These are phyloP conservation scores for Coenonympha glycerion DNA, from an alignment of 2,888 invertebrate species.

Conservation along the genomic window DNA sequence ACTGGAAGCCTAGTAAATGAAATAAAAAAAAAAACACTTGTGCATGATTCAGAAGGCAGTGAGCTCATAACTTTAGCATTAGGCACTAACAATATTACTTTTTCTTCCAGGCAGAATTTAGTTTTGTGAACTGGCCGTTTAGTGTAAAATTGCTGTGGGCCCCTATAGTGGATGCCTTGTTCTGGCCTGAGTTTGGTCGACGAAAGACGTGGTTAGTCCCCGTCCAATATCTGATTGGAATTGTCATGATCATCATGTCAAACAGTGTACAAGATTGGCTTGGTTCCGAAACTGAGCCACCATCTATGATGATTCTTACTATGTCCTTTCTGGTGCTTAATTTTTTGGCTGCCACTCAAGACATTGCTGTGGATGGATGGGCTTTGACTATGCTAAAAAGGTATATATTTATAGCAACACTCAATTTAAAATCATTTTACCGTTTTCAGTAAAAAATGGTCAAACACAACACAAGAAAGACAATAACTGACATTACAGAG, in stretches of 20 bases:
- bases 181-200: conserved; percentile 88
- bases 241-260: conserved; percentile 93
- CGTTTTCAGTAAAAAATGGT: no score
- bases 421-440: no score
- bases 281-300: conserved; percentile 77
- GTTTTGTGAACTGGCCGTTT: conserved; percentile 95
- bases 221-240: conserved; percentile 91
- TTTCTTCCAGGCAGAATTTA: conserved; percentile 86
- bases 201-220: conserved; percentile 97
- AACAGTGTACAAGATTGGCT: conserved; percentile 84
- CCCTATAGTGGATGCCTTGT: conserved; percentile 96
- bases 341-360: conserved; percentile 98
- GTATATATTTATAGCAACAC: no score
- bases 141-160: conserved; percentile 97
- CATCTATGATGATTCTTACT: conserved; percentile 87
- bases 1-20: no score
- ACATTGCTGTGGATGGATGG: conserved; percentile 99
- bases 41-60: no score
- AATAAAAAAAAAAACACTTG: no score
- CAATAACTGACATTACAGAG: no score
- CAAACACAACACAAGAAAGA: no score
- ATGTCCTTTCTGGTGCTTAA: conserved; percentile 92
- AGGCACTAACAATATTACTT: background rate
- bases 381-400: conserved; percentile 98
- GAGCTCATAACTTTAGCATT: no score